Conservation (phyloP, 2,113 vertebrate species). For the Orthonyx spaldingii region DNA sequence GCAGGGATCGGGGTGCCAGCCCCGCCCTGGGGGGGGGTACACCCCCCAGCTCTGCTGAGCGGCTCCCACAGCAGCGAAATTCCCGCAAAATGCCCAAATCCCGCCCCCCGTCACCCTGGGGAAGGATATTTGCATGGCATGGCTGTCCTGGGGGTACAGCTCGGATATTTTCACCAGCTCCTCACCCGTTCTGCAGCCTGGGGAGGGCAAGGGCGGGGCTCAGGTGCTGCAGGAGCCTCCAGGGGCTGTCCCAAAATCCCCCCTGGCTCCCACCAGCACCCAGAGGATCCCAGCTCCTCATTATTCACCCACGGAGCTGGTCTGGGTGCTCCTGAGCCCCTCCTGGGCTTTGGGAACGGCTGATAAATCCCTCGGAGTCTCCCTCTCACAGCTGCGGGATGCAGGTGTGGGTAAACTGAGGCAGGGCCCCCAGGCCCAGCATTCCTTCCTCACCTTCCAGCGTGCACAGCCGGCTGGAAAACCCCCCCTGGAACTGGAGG, state of each 20-base stretch:
- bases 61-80: neutral
- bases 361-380: neutral
- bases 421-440: neutral
- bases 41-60: neutral
- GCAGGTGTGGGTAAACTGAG: neutral
- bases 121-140: constrained; percentile 93
- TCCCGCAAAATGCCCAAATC: accelerated
- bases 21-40: neutral
- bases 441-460: constrained; percentile 76
- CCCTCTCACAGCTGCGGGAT: accelerated
- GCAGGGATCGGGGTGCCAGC: too few species aligned
- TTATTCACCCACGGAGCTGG: neutral
- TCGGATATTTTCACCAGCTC: constrained; percentile 63
- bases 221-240: neutral
- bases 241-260: accelerated
- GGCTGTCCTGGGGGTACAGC: constrained; percentile 88
- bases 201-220: neutral
- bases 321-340: neutral
- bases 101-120: accelerated
- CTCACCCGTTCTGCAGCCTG: constrained; percentile 76
- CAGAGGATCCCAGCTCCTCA: accelerated
- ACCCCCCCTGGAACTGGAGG: constrained; percentile 95
- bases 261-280: neutral
- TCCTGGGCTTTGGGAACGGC: accelerated
- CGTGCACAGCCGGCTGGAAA: constrained; percentile 80